Evolutionary conservation across 2,888 invertebrate species (phyloP).

Genomic region (Pasiphila rectangulata): DNA sequence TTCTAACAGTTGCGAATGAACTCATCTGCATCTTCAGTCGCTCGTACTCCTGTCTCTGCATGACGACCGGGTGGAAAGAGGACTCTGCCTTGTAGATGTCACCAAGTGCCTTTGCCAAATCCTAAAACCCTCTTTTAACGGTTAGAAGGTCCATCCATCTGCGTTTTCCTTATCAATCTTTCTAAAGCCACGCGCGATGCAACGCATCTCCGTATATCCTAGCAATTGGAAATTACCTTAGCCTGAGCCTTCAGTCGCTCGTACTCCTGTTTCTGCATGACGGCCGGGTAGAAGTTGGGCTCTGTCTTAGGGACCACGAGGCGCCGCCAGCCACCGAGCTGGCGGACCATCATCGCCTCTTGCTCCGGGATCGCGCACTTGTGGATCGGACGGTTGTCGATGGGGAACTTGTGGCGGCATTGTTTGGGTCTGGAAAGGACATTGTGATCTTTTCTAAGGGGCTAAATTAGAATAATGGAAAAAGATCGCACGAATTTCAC

Average conservation of each 20-base stretch:
- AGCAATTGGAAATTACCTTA: too few relatives aligned
- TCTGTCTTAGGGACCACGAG: conserved; percentile 76
- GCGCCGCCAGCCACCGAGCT: conserved; percentile 61
- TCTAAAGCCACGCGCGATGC: too few relatives aligned
- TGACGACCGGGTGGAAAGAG: conserved; percentile 80
- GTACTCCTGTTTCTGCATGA: conserved; percentile 82
- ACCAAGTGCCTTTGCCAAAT: conserved; percentile 72
- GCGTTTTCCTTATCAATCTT: too few relatives aligned
- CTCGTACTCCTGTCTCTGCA: conserved; percentile 80
- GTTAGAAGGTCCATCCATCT: too few relatives aligned
- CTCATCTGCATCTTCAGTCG: background rate
- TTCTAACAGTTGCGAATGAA: too few relatives aligned
- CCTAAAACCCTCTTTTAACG: too few relatives aligned
- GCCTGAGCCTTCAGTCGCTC: conserved; percentile 81
- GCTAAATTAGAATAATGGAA: too few relatives aligned
- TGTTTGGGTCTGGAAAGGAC: conserved; percentile 67
- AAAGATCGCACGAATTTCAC: background rate
- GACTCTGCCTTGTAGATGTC: conserved; percentile 74
- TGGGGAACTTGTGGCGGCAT: conserved; percentile 70
- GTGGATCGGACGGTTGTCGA: conserved; percentile 63
- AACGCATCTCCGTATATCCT: too few relatives aligned
- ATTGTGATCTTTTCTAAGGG: too few relatives aligned
- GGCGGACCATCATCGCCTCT: conserved; percentile 54
- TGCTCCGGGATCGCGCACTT: conserved; percentile 59
- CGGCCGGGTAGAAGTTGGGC: conserved; percentile 79